These are phyloP conservation scores for Raphicerus campestris DNA, from an alignment of 2,113 vertebrate genomes.

Conservation along the genomic window DNA sequence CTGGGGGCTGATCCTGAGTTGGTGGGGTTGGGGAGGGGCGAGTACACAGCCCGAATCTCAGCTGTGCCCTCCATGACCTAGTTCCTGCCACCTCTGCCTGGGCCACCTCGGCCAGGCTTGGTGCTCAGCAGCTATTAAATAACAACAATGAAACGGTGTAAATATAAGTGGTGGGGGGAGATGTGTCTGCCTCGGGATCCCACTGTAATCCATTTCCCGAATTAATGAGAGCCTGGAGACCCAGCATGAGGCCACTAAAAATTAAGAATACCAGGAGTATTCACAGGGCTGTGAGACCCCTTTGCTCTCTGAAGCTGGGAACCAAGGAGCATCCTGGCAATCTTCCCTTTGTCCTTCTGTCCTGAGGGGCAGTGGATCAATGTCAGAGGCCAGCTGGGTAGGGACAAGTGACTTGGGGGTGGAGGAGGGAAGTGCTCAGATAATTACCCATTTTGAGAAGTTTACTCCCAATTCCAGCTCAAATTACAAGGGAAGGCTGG, in stretches of 20 bases:
- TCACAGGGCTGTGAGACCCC: not conserved
- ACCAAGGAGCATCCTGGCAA: not conserved
- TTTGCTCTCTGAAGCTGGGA: not conserved
- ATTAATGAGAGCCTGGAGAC: conserved; percentile 27
- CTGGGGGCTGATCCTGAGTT: no score
- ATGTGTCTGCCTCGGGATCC: not conserved
- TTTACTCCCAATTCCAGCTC: conserved; percentile 26
- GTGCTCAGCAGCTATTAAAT: conserved; percentile 19
- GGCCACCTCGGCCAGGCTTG: not conserved
- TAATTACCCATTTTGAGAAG: not conserved
- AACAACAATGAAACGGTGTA: conserved; percentile 1
- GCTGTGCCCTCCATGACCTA: accelerated
- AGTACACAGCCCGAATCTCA: not conserved
- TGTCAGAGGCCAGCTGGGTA: not conserved
- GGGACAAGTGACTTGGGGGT: not conserved
- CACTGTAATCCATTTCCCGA: not conserved
- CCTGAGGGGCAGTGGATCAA: not conserved
- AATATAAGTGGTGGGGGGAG: conserved; percentile 34
- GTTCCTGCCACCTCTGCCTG: not conserved
- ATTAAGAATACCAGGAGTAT: not conserved
- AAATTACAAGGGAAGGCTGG: not conserved
- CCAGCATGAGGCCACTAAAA: conserved; percentile 2
- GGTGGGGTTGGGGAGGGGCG: not conserved
- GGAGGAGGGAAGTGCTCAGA: not conserved
- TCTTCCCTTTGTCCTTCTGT: not conserved